Evolutionary conservation across 1,140 invertebrate genomes (phyloP).

Genomic region (Halictus rubicundus): DNA sequence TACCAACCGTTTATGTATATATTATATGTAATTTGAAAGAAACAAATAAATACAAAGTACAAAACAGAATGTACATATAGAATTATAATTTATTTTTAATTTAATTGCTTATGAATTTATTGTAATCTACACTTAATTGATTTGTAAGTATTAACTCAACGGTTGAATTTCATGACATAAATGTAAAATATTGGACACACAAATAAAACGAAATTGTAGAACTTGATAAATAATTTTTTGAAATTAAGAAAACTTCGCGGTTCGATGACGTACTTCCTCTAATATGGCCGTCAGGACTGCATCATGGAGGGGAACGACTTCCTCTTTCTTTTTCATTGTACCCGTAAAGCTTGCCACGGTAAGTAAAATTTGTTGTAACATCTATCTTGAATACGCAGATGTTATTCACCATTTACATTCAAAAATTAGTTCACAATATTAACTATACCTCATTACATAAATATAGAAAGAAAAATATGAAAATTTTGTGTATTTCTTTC

Average conservation of each 20-base stretch:
- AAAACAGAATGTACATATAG: background rate
- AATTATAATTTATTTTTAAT: background rate
- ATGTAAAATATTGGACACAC: background rate
- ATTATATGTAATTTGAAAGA: background rate
- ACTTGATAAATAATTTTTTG: background rate
- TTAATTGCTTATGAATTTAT: background rate
- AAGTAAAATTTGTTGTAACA: background rate
- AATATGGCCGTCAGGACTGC: background rate
- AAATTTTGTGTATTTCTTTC: background rate
- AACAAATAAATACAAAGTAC: conserved; percentile 14
- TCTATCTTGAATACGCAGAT: background rate
- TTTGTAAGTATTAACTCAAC: background rate
- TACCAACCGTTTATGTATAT: conserved; percentile 10
- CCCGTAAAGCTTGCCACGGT: conserved; percentile 10
- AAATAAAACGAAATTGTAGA: too few relatives aligned
- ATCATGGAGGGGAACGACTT: background rate
- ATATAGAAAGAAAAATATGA: background rate
- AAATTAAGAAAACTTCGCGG: conserved; percentile 13
- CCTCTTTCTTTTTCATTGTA: conserved; percentile 26
- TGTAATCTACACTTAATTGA: background rate
- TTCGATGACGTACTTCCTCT: background rate
- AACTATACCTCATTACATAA: background rate
- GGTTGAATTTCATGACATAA: background rate
- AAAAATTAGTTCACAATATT: background rate
- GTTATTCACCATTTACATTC: background rate